phyloP scores from a whole-genome alignment of 2,797 vertebrate genomes.

The Trachurus trachurus region DNA sequence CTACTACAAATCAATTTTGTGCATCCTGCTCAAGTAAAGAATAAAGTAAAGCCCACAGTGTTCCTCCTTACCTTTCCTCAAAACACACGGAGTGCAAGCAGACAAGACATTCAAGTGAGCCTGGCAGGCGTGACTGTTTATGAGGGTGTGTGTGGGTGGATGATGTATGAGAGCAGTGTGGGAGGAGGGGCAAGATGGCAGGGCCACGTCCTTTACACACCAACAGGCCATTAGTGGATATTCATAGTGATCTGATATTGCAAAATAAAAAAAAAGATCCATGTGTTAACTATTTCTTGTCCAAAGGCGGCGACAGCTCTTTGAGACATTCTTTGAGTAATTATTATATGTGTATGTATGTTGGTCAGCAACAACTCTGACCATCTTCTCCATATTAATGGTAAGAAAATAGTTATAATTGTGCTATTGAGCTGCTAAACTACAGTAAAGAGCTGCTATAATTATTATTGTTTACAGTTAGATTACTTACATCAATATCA shows the following conservation, averaged over 20 bases:
- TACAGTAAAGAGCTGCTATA: background rate
- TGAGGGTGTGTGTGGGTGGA: background rate
- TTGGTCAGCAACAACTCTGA: too few species aligned
- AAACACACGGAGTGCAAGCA: constrained; percentile 15
- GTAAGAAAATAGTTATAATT: background rate
- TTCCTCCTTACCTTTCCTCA: constrained; percentile 53
- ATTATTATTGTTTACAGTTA: background rate
- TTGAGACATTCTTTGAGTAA: background rate
- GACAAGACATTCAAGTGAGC: constrained; percentile 10
- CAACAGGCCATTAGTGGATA: background rate
- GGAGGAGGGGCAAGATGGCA: constrained; percentile 26
- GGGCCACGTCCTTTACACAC: constrained; percentile 18
- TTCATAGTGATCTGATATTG: background rate
- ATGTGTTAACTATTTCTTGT: background rate
- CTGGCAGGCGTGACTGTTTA: constrained; percentile 13
- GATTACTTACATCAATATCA: constrained; percentile 31
- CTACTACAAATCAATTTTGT: background rate
- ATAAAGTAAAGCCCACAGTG: background rate
- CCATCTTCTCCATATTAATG: background rate
- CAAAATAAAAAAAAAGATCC: background rate
- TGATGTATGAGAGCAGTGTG: background rate
- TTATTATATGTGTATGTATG: background rate
- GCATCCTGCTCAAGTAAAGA: background rate
- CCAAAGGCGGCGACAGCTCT: background rate
- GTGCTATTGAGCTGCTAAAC: background rate